A percentile compares a stretch with the other conserved stretches of the same genome.
These are phyloP conservation scores for Puntigrus tetrazona DNA, from an alignment of 2,113 vertebrate genomes.

Conservation along the genomic window DNA sequence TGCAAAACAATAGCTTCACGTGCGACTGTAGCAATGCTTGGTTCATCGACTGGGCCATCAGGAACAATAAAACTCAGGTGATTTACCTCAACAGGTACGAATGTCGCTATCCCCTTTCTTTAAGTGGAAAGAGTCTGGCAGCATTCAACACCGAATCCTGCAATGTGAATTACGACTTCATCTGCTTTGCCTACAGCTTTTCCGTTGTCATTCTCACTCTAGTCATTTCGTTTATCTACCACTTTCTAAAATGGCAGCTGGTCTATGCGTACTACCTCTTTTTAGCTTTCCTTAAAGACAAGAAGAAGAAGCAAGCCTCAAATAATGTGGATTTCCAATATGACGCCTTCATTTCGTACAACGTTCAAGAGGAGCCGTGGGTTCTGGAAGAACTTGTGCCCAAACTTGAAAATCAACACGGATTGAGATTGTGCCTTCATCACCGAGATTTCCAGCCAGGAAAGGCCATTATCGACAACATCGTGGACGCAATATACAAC, in stretches of 20 bases:
- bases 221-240: conserved; percentile 61
- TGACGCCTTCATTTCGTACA: conserved; percentile 78
- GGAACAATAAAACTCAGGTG: conserved; percentile 65
- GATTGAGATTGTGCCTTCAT: conserved; percentile 76
- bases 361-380: conserved; percentile 71
- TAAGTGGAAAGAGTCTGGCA: conserved; percentile 57
- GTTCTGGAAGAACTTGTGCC: conserved; percentile 70
- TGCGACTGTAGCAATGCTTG: conserved; percentile 69
- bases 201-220: conserved; percentile 54
- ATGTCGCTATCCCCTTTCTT: conserved; percentile 67
- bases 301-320: conserved; percentile 53
- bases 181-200: conserved; percentile 59
- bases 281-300: conserved; percentile 65
- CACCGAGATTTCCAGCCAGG: conserved; percentile 78
- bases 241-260: conserved; percentile 69
- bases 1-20: conserved; percentile 66
- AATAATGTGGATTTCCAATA: conserved; percentile 54
- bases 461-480: conserved; percentile 73
- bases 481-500: conserved; percentile 71
- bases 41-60: conserved; percentile 63
- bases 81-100: conserved; percentile 62
- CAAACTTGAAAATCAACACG: conserved; percentile 71
- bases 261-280: conserved; percentile 72
- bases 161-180: conserved; percentile 35
- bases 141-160: conserved; percentile 58